phyloP scores from a whole-genome alignment of 1,140 invertebrate species.

The Zelostemma sp. region DNA sequence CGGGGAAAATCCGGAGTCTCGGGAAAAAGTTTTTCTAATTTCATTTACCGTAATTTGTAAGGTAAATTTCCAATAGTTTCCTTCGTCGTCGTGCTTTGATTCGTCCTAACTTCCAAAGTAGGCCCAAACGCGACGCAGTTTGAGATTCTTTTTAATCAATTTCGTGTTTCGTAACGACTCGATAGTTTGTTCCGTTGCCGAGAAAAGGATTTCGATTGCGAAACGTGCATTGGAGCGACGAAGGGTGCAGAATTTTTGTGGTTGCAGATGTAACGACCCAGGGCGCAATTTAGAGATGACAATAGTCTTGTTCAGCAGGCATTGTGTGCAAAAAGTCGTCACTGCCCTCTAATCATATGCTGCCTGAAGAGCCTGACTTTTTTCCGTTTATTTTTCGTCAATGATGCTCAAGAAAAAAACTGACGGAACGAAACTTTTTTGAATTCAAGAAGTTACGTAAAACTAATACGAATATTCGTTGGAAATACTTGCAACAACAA shows the following conservation, averaged over 20 bases:
- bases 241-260: neutral
- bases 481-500: no score
- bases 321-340: neutral
- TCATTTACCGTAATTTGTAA: conserved; percentile 66
- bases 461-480: no score
- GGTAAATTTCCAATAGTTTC: conserved; percentile 63
- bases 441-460: no score
- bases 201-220: neutral
- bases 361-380: neutral
- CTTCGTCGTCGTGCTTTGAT: conserved; percentile 49
- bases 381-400: neutral
- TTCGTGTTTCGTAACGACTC: neutral
- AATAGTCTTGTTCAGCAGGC: neutral
- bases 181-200: neutral
- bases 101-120: conserved; percentile 53
- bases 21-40: conserved; percentile 64
- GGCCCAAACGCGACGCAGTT: conserved; percentile 22
- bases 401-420: no score
- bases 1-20: conserved; percentile 58
- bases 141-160: neutral
- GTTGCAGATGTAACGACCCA: neutral
- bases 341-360: neutral
- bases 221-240: neutral
- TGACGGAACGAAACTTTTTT: no score
- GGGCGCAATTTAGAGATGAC: neutral